A percentile compares a stretch with the other conserved stretches of the same genome.
Conservation (phyloP, 2,888 invertebrate genomes). For the Leptura quadrifasciata region DNA sequence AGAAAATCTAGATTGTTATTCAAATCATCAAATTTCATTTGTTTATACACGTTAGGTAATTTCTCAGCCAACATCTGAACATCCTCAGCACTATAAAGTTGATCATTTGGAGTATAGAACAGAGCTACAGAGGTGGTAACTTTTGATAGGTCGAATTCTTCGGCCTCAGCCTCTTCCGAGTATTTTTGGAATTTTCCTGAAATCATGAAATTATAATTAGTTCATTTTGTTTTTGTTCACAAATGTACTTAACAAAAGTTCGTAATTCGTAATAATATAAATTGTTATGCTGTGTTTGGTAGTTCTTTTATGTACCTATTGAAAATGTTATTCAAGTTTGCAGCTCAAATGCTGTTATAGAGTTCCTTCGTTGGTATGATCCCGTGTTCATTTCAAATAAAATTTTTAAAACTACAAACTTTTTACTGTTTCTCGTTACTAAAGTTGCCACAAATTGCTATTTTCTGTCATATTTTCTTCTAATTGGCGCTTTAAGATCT, state of each 20-base stretch:
- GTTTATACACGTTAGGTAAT: slow-evolving; percentile 70
- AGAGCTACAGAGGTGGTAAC: slow-evolving; percentile 75
- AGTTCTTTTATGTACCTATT: too few species aligned
- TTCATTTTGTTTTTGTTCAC: too few species aligned
- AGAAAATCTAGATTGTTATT: slow-evolving; percentile 78
- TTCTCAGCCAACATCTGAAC: slow-evolving; percentile 72
- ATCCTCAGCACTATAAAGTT: slow-evolving; percentile 74
- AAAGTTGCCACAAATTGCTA: too few species aligned
- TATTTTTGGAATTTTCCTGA: slow-evolving; percentile 72
- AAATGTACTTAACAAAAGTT: too few species aligned
- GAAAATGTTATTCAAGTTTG: not conserved
- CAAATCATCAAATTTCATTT: slow-evolving; percentile 72
- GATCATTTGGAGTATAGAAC: slow-evolving; percentile 76
- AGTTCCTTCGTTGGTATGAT: too few species aligned
- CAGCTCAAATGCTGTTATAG: not conserved
- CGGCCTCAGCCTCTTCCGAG: slow-evolving; percentile 71
- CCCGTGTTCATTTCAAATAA: too few species aligned
- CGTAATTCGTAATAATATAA: too few species aligned
- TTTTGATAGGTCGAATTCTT: slow-evolving; percentile 74
- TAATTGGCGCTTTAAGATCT: too few species aligned
- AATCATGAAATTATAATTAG: slow-evolving; percentile 28
- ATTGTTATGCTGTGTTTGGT: too few species aligned
- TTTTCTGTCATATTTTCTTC: too few species aligned
- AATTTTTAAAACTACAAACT: too few species aligned
- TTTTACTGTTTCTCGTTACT: too few species aligned